A percentile compares a stretch with the other conserved stretches of the same genome.
Evolutionary conservation across 2,888 invertebrate genomes (phyloP).

Genomic region (Unio delphinus): DNA sequence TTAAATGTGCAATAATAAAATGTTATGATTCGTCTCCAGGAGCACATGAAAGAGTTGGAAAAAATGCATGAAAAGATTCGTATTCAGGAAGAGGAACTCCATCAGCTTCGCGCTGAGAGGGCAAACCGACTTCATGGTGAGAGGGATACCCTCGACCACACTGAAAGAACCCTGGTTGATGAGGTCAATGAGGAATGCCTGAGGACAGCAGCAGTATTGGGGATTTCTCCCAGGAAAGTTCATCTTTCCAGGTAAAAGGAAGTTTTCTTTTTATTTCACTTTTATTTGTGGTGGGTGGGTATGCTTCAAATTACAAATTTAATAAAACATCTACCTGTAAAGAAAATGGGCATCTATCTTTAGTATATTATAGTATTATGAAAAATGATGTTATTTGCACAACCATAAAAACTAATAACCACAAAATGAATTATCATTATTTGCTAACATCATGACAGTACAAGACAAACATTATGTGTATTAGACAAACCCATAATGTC

Average conservation of each 20-base stretch:
- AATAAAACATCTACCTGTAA: too few species aligned
- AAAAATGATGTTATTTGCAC: too few species aligned
- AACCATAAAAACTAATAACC: too few species aligned
- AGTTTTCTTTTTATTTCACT: too few species aligned
- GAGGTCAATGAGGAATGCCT: slow-evolving; percentile 68
- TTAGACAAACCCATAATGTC: too few species aligned
- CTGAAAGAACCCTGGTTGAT: slow-evolving; percentile 58
- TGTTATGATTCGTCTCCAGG: slow-evolving; percentile 38
- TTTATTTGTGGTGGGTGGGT: too few species aligned
- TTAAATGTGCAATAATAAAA: neutral
- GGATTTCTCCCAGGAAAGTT: slow-evolving; percentile 59
- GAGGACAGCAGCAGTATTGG: slow-evolving; percentile 57
- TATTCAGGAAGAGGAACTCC: slow-evolving; percentile 57
- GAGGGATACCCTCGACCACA: slow-evolving; percentile 52
- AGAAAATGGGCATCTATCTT: too few species aligned
- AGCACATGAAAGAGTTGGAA: slow-evolving; percentile 55
- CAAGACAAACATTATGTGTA: neutral
- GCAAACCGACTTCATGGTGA: slow-evolving; percentile 42
- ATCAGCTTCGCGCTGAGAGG: slow-evolving; percentile 48
- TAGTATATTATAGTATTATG: too few species aligned
- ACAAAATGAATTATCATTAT: too few species aligned
- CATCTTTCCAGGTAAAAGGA: slow-evolving; percentile 48
- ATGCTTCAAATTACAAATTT: too few species aligned
- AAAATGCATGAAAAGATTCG: slow-evolving; percentile 53
- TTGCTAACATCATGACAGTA: too few species aligned